Percentiles rank a stretch among this genome's conserved stretches.
Evolutionary conservation across 2,797 vertebrate species (phyloP).

Genomic region (Sus cebifrons): DNA sequence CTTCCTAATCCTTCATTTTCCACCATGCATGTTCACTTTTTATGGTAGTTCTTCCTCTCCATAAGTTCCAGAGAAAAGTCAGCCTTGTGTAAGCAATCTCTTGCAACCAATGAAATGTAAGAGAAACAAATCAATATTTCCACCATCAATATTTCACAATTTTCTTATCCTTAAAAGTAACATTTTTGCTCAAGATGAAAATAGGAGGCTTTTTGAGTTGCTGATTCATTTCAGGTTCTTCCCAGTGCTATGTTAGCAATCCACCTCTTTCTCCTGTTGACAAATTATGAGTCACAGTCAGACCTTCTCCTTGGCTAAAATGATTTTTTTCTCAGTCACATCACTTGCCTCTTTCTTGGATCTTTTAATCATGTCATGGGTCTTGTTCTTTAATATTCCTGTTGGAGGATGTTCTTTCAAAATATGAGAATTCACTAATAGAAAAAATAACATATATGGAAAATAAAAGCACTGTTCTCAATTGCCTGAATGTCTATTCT

Average conservation of each 20-base stretch:
- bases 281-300: not conserved
- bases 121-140: not conserved
- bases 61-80: not conserved
- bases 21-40: not conserved
- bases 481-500: conserved; percentile 4
- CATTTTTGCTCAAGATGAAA: conserved; percentile 41
- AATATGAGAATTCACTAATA: conserved; percentile 45
- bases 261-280: not conserved
- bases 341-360: not conserved
- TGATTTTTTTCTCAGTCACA: not conserved
- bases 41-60: not conserved
- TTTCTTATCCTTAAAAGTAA: conserved; percentile 63
- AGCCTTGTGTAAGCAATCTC: not conserved
- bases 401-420: conserved; percentile 45
- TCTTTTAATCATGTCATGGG: not conserved
- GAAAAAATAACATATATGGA: not conserved
- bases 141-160: conserved; percentile 21
- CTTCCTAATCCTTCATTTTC: not conserved
- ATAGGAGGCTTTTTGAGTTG: not conserved
- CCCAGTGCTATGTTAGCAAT: not conserved
- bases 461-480: conserved; percentile 31
- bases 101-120: conserved; percentile 33
- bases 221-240: conserved; percentile 42
- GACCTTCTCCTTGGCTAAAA: not conserved
- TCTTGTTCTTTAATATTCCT: conserved; percentile 14